Evolutionary conservation across 2,888 invertebrate genomes (phyloP).

Genomic region (Tanytarsus gracilentus): DNA sequence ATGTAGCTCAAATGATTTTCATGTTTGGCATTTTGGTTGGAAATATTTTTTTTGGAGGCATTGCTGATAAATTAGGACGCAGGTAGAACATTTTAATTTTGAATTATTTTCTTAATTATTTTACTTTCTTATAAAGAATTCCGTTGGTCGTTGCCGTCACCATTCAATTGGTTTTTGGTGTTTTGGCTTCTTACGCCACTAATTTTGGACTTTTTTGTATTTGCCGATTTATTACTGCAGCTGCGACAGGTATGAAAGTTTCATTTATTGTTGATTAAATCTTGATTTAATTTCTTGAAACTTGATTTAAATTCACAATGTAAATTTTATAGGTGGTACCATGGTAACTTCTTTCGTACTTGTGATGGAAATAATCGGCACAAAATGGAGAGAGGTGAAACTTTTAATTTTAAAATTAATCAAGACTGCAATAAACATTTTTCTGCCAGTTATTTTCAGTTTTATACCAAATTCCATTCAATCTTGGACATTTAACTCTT

Average conservation of each 20-base stretch:
- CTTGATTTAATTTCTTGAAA: too few relatives aligned
- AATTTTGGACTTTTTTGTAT: constrained; percentile 56
- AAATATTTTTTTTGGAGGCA: constrained; percentile 62
- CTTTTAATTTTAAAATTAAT: too few relatives aligned
- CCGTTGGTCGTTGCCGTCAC: constrained; percentile 65
- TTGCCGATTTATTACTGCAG: constrained; percentile 60
- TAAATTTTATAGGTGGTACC: constrained; percentile 49
- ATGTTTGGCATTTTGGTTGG: constrained; percentile 71
- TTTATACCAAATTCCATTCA: constrained; percentile 61
- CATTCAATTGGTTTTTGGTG: constrained; percentile 62
- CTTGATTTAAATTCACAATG: too few relatives aligned
- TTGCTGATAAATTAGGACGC: constrained; percentile 60
- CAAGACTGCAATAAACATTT: too few relatives aligned
- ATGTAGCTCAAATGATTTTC: constrained; percentile 66
- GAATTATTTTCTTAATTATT: constrained; percentile 33
- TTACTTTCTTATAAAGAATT: constrained; percentile 63
- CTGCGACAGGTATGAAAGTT: constrained; percentile 50
- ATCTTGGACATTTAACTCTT: constrained; percentile 57
- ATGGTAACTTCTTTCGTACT: constrained; percentile 71
- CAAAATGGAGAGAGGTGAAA: constrained; percentile 49
- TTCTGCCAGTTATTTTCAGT: constrained; percentile 51
- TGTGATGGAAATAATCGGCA: constrained; percentile 58
- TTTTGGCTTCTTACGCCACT: constrained; percentile 60
- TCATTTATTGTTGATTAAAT: too few relatives aligned
- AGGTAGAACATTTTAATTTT: constrained; percentile 14